Conservation (phyloP, 2,888 invertebrate genomes). For the Patella pellucida region DNA sequence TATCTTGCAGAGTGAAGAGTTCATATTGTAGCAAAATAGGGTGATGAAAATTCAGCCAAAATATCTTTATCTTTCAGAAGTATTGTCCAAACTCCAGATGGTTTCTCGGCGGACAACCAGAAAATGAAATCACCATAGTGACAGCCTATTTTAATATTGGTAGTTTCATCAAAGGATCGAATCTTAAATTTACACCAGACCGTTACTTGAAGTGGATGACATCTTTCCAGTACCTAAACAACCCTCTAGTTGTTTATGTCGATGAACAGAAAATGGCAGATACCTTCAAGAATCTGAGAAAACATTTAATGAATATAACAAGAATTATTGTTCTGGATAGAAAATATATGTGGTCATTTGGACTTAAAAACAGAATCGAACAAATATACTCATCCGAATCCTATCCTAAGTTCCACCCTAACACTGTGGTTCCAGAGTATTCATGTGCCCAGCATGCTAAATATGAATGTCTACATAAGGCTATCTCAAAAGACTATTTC, state of each 20-base stretch:
- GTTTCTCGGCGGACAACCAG: no score
- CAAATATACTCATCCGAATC: conserved; percentile 32
- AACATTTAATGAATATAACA: conserved; percentile 30
- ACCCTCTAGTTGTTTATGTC: conserved; percentile 44
- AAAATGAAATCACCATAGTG: not conserved
- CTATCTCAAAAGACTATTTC: conserved; percentile 36
- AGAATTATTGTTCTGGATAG: conserved; percentile 36
- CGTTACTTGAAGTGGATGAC: conserved; percentile 35
- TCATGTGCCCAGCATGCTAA: conserved; percentile 50
- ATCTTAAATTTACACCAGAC: conserved; percentile 21
- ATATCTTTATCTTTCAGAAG: no score
- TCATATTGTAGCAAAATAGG: no score
- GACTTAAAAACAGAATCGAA: conserved; percentile 31
- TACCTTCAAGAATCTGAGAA: conserved; percentile 31
- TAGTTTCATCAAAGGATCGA: conserved; percentile 38
- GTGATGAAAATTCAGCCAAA: no score
- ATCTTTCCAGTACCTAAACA: conserved; percentile 33
- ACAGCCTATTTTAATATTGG: conserved; percentile 44
- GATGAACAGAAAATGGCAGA: conserved; percentile 37
- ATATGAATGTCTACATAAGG: conserved; percentile 39
- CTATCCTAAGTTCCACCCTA: conserved; percentile 49
- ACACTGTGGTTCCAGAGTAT: conserved; percentile 51
- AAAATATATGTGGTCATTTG: conserved; percentile 43
- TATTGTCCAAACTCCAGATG: no score
- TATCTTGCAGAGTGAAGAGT: no score